phyloP scores from a whole-genome alignment of 2,888 invertebrate genomes.

The Drosophila testacea region DNA sequence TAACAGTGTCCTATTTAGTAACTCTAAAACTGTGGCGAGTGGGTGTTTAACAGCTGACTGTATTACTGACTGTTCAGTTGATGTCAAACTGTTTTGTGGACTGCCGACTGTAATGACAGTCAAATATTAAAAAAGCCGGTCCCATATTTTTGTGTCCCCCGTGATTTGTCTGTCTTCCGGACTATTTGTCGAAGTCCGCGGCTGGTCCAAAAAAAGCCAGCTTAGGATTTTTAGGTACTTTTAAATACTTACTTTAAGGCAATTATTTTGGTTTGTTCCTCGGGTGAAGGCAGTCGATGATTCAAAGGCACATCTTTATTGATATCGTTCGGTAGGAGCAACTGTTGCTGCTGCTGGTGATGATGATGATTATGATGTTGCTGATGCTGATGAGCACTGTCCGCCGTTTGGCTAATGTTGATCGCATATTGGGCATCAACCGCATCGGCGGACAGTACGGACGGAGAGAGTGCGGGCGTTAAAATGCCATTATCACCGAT shows the following conservation, averaged over 20 bases:
- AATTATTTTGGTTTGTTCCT: conserved; percentile 93
- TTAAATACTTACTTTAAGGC: conserved; percentile 90
- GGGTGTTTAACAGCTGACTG: conserved; percentile 1
- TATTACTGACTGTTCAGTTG: not conserved
- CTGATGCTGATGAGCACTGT: conserved; percentile 64
- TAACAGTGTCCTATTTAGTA: not conserved
- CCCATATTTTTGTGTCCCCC: too few species aligned
- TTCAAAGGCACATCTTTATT: conserved; percentile 88
- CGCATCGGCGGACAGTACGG: conserved; percentile 84
- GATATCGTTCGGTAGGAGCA: conserved; percentile 84
- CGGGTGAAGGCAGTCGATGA: conserved; percentile 94
- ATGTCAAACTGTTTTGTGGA: not conserved
- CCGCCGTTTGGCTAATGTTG: conserved; percentile 80
- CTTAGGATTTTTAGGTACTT: not conserved
- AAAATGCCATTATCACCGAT: conserved; percentile 84
- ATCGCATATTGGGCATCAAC: conserved; percentile 83
- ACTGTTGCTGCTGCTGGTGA: conserved; percentile 60
- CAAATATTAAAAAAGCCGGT: too few species aligned
- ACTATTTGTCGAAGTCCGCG: too few species aligned
- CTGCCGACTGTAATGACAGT: not conserved
- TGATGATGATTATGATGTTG: conserved; percentile 55
- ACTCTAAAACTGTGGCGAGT: not conserved
- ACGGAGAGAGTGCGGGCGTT: conserved; percentile 84
- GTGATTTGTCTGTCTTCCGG: too few species aligned
- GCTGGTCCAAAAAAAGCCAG: too few species aligned